phyloP scores from a whole-genome alignment of 2,888 invertebrate species.

The Loripinus fragilis region DNA sequence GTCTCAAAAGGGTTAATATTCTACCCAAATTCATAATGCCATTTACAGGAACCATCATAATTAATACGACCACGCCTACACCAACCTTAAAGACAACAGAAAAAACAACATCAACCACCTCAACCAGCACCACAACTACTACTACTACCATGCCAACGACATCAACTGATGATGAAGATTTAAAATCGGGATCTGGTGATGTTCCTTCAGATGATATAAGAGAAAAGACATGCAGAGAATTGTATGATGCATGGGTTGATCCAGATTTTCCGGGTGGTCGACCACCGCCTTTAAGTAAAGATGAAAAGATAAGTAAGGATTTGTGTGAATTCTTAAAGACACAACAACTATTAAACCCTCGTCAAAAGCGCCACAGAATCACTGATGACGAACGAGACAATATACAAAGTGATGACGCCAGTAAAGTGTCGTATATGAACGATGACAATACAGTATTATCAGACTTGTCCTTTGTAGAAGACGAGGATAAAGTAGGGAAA shows the following conservation, averaged over 20 bases:
- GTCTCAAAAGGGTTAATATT: too few species aligned
- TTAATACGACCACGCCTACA: background rate
- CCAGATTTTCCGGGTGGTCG: slow-evolving; percentile 44
- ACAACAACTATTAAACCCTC: background rate
- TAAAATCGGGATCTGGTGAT: background rate
- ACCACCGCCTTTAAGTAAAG: slow-evolving; percentile 44
- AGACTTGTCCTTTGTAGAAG: background rate
- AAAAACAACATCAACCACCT: slow-evolving; percentile 15
- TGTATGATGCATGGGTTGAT: slow-evolving; percentile 40
- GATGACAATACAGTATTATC: background rate
- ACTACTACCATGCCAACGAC: background rate
- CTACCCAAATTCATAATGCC: slow-evolving; percentile 3
- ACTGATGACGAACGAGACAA: background rate
- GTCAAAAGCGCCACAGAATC: slow-evolving; percentile 21
- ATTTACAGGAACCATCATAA: slow-evolving; percentile 26
- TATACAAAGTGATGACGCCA: background rate
- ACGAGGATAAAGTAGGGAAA: background rate
- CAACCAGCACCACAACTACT: slow-evolving; percentile 10
- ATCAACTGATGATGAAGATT: slow-evolving; percentile 17
- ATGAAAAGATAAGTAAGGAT: slow-evolving; percentile 29
- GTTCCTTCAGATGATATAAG: background rate
- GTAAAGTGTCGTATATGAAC: background rate
- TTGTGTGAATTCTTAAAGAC: slow-evolving; percentile 38
- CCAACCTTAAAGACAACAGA: slow-evolving; percentile 3
- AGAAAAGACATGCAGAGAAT: slow-evolving; percentile 31